phyloP scores from a whole-genome alignment of 2,888 invertebrate genomes.

The Anthophora plumipes region DNA sequence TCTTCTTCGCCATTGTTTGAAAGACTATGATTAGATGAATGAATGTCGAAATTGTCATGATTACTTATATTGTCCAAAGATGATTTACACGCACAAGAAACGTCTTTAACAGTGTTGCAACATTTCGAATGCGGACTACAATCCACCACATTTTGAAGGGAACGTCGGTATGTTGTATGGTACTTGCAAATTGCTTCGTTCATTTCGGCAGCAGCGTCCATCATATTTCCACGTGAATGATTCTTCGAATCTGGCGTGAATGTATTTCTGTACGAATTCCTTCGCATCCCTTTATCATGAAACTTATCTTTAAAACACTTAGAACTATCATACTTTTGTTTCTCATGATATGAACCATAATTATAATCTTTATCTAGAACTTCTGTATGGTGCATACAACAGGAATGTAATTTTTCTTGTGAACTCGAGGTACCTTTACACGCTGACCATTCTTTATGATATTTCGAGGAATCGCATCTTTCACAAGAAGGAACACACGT shows the following conservation, averaged over 20 bases:
- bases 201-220: constrained; percentile 16
- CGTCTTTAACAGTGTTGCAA: constrained; percentile 58
- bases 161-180: constrained; percentile 43
- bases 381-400: constrained; percentile 66
- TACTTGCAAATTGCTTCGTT: constrained; percentile 53
- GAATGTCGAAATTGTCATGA: constrained; percentile 39
- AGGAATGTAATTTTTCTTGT: constrained; percentile 69
- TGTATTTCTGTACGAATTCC: constrained; percentile 36
- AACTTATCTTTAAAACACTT: constrained; percentile 54
- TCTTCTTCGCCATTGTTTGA: constrained; percentile 70
- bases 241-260: constrained; percentile 42
- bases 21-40: constrained; percentile 50
- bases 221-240: constrained; percentile 43
- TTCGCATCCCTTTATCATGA: constrained; percentile 44
- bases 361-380: constrained; percentile 57
- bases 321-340: constrained; percentile 42
- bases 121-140: constrained; percentile 62
- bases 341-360: constrained; percentile 54
- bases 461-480: constrained; percentile 42
- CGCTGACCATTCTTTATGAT: constrained; percentile 37
- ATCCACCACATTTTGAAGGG: constrained; percentile 53
- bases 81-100: constrained; percentile 59
- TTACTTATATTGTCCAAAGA: constrained; percentile 20
- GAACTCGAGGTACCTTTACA: constrained; percentile 35
- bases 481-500: constrained; percentile 32